Evolutionary conservation across 1,140 invertebrate genomes (phyloP).

Genomic region (Pentalonia nigronervosa): DNA sequence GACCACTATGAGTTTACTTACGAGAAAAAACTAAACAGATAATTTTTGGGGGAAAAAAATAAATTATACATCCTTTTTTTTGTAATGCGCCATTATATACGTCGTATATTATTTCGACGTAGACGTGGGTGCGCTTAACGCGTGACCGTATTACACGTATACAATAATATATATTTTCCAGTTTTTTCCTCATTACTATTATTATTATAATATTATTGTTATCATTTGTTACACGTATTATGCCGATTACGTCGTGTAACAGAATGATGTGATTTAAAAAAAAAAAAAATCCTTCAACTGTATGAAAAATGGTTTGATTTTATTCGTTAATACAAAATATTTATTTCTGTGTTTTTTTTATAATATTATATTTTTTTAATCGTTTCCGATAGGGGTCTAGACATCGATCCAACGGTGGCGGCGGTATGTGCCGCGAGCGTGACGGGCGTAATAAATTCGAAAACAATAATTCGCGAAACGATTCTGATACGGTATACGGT

Average conservation of each 20-base stretch:
- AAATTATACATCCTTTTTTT: constrained; percentile 18
- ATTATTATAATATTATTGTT: constrained; percentile 20
- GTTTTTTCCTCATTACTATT: neutral
- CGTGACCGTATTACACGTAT: neutral
- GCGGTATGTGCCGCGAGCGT: neutral
- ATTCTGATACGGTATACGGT: neutral
- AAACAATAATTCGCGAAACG: constrained; percentile 47
- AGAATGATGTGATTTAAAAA: neutral
- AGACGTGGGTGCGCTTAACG: constrained; percentile 5
- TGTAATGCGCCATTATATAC: neutral
- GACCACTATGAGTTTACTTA: neutral
- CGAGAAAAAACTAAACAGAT: neutral
- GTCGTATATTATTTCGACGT: neutral
- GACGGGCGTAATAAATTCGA: constrained; percentile 43
- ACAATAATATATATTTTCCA: neutral
- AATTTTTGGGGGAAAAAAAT: constrained; percentile 30
- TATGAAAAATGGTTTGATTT: neutral
- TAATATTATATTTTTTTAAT: constrained; percentile 10
- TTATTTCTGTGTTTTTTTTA: neutral
- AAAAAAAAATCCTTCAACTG: neutral
- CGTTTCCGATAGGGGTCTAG: constrained; percentile 19
- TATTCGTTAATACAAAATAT: constrained; percentile 16
- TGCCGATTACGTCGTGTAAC: neutral
- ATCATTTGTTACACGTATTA: neutral
- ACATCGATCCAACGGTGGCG: neutral